phyloP scores from a whole-genome alignment of 2,888 invertebrate genomes.

The Creontiades dilutus region DNA sequence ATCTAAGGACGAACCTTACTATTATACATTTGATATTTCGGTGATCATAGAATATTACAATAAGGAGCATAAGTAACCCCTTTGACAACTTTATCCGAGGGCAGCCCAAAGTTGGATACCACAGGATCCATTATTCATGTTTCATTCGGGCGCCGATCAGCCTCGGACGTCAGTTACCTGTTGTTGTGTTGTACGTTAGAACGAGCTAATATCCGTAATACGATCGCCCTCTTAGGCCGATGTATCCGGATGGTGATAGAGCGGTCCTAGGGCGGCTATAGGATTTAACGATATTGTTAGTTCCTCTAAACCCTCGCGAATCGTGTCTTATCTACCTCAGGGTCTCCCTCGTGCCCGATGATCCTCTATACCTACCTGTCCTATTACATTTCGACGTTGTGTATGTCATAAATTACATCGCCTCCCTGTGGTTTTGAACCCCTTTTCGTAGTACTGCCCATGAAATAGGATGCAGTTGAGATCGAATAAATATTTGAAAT shows the following conservation, averaged over 20 bases:
- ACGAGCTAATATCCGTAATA: conserved; percentile 39
- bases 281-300: conserved; percentile 42
- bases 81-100: neutral
- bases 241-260: conserved; percentile 33
- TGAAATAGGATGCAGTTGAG: neutral
- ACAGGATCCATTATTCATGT: neutral
- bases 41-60: no score
- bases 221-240: conserved; percentile 20
- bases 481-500: no score
- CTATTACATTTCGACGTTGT: conserved; percentile 35
- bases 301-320: conserved; percentile 25
- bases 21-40: no score
- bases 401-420: conserved; percentile 11
- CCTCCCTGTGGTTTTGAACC: conserved; percentile 7
- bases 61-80: neutral
- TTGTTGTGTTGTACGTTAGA: neutral
- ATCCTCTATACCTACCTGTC: neutral
- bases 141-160: neutral
- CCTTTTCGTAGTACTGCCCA: conserved; percentile 6
- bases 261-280: conserved; percentile 37
- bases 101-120: neutral
- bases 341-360: neutral
- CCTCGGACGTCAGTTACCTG: conserved; percentile 2
- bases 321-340: conserved; percentile 48
- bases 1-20: no score